A percentile compares a stretch with the other conserved stretches of the same genome.
Evolutionary conservation across 2,797 vertebrate species (phyloP).

Genomic region (Enteromius thamalakanensis): DNA sequence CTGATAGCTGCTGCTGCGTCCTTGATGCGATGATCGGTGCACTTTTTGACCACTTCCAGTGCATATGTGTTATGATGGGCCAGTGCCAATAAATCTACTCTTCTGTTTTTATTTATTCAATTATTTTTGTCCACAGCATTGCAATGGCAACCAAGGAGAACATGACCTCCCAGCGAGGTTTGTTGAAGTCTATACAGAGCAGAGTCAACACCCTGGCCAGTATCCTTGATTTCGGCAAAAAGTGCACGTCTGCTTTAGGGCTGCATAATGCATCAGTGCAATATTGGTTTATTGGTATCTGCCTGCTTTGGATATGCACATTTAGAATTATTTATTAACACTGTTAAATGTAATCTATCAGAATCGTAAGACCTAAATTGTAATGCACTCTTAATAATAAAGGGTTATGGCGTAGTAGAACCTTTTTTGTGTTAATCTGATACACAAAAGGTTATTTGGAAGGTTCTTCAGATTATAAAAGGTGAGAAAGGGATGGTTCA

Average conservation of each 20-base stretch:
- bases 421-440: too few species aligned
- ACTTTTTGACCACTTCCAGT: conserved; percentile 7
- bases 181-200: conserved; percentile 97
- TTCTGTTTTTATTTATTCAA: conserved; percentile 22
- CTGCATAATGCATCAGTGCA: not conserved
- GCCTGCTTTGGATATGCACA: not conserved
- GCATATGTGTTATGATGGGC: not conserved
- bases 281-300: not conserved
- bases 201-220: conserved; percentile 97
- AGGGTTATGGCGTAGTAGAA: too few species aligned
- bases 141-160: conserved; percentile 99
- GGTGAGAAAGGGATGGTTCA: too few species aligned
- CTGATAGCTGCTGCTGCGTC: conserved; percentile 7
- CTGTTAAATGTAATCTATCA: not conserved
- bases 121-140: conserved; percentile 78
- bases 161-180: conserved; percentile 95
- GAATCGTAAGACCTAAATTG: not conserved
- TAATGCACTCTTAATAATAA: not conserved
- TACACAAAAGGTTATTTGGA: too few species aligned
- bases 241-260: not conserved
- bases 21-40: not conserved
- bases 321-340: not conserved
- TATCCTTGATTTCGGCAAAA: conserved; percentile 84
- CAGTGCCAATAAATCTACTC: conserved; percentile 1
- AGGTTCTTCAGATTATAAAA: too few species aligned